Base-by-base conservation (phyloP, 2,113 vertebrate genomes). In the Perognathus longimembris region DNA sequence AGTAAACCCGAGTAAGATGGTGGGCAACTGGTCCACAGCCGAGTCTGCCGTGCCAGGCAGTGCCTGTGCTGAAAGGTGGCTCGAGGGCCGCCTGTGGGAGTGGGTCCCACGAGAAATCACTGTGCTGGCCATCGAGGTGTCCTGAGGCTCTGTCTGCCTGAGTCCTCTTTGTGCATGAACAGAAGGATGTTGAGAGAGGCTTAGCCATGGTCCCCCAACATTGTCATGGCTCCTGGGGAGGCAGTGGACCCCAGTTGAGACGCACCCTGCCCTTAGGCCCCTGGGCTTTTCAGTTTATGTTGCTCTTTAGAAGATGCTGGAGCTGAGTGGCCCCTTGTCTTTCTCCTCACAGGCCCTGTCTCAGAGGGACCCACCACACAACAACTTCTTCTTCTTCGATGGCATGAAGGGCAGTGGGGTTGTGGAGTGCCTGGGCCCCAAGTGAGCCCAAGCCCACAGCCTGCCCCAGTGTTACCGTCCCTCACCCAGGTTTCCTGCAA, bases 341-440 rank as follows among this genome's bases (percentile, higher is more conserved):
- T 67, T 71, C 50, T 71, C 7, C 14, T 54, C 50, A 14, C 95
- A 99, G 99, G 99, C 99, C 7, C 97, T 99, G n/a, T 99, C 99
- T 84, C 99, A 99, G 40, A 97, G 99, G 90, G 99, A 99, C 28
- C 94, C 98, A 40, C 99, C 99, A 18, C 99, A 99, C 98, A 98
- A 99, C 94, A 99, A 99, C 96, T 99, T 99, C 97, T 99, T 99
- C 98, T 99, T 99, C 97, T 99, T 99, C 0, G 98, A 99, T 1
- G 99, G 98, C 22, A 97, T 98, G 74, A 99, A 98, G 96, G 98
- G 99, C 36, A 99, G 94, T 2, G 99, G 99, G 1, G 82, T 99
- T 17, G 99, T 99, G 21, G 99, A 99, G 94, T 98, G 97, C 95
- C 98, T 99, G 3, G 98, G 98, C 59, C 96, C 97, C 15, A 98